phyloP scores from a whole-genome alignment of 2,888 invertebrate species.

The Timandra comae region DNA sequence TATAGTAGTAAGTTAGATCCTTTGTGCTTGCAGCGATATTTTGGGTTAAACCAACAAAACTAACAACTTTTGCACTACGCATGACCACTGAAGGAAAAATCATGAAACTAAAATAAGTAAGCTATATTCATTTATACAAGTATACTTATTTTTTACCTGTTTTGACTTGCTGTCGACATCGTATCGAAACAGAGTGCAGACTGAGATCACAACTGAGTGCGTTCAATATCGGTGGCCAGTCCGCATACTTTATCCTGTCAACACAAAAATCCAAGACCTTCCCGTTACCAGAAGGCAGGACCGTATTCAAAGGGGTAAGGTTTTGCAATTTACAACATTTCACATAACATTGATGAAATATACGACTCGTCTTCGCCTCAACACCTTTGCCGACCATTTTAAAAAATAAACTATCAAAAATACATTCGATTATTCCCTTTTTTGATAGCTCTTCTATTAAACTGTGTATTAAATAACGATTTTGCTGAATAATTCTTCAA shows the following conservation, averaged over 20 bases:
- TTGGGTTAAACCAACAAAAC: too few species aligned
- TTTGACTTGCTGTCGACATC: slow-evolving; percentile 75
- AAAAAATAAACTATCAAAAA: slow-evolving; percentile 40
- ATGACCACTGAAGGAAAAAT: too few species aligned
- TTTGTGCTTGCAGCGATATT: too few species aligned
- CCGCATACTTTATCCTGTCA: slow-evolving; percentile 84
- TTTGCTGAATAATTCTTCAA: slow-evolving; percentile 45
- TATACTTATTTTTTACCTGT: slow-evolving; percentile 38
- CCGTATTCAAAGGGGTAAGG: slow-evolving; percentile 54
- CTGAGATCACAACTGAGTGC: slow-evolving; percentile 83
- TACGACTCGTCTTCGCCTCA: slow-evolving; percentile 58
- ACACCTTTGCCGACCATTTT: slow-evolving; percentile 64
- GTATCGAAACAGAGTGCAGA: slow-evolving; percentile 81
- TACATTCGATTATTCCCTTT: slow-evolving; percentile 31
- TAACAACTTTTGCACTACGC: too few species aligned
- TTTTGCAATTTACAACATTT: slow-evolving; percentile 72
- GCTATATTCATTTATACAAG: too few species aligned
- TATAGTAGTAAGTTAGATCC: too few species aligned
- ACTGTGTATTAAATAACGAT: slow-evolving; percentile 35
- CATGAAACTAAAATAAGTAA: too few species aligned
- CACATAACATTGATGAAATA: slow-evolving; percentile 68
- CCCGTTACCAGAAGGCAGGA: slow-evolving; percentile 63
- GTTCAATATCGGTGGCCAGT: slow-evolving; percentile 86
- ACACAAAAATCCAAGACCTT: slow-evolving; percentile 82
- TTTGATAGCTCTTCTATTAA: slow-evolving; percentile 31